Percentiles rank a stretch among this genome's conserved stretches.
Evolutionary conservation across 1,140 invertebrate species (phyloP).

Genomic region (Brachionus koreanus): DNA sequence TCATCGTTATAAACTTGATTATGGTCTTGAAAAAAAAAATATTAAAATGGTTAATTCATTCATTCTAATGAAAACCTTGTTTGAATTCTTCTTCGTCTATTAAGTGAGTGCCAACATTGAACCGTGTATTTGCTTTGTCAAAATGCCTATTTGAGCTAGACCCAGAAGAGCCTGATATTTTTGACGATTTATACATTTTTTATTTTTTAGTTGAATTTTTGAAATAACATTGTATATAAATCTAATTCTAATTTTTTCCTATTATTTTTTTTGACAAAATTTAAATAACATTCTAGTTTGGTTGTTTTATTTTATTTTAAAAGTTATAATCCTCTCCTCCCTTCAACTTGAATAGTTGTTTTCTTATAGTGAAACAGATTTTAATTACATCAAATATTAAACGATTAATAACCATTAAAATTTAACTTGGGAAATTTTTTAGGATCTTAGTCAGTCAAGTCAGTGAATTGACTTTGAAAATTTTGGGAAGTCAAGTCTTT

Average conservation of each 20-base stretch:
- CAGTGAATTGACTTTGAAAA: too few species aligned
- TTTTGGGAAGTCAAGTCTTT: too few species aligned
- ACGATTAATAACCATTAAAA: too few species aligned
- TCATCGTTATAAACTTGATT: constrained; percentile 31
- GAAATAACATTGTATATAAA: neutral
- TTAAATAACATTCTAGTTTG: neutral
- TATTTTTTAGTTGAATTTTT: neutral
- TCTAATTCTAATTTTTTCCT: neutral
- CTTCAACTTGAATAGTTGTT: too few species aligned
- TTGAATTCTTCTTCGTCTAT: constrained; percentile 41
- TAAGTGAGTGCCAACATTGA: neutral
- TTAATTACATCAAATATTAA: too few species aligned
- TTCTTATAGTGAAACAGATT: too few species aligned
- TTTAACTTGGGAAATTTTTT: too few species aligned
- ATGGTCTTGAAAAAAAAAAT: neutral
- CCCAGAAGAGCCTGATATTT: neutral
- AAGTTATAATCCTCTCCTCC: too few species aligned
- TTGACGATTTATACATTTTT: constrained; percentile 29
- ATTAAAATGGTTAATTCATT: neutral
- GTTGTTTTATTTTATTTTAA: neutral
- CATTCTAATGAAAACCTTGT: neutral
- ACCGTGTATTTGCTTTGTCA: neutral
- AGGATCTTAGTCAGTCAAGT: too few species aligned
- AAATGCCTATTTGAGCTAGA: neutral
- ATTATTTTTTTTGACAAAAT: neutral